phyloP scores from a whole-genome alignment of 2,888 invertebrate species.

The Ornithoptera alexandrae region DNA sequence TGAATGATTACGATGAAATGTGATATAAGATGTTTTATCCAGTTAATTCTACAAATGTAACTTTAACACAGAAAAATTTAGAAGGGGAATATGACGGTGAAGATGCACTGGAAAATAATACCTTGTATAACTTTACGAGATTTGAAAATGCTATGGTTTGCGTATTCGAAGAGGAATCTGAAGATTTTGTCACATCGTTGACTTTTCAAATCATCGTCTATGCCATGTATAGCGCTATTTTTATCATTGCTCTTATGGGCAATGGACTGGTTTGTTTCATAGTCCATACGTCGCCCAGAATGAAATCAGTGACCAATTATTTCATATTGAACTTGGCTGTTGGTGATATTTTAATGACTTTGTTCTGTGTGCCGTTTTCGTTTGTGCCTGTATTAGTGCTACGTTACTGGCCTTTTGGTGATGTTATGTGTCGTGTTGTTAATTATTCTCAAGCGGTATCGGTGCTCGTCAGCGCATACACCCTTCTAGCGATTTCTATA shows the following conservation, averaged over 20 bases:
- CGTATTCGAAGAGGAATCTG: slow-evolving; percentile 12
- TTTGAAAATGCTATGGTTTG: slow-evolving; percentile 12
- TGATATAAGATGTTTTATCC: slow-evolving; percentile 11
- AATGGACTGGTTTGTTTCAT: slow-evolving; percentile 93
- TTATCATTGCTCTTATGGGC: slow-evolving; percentile 84
- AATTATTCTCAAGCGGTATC: slow-evolving; percentile 90
- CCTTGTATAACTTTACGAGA: slow-evolving; percentile 13
- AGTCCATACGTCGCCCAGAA: slow-evolving; percentile 88
- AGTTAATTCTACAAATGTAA: slow-evolving; percentile 4
- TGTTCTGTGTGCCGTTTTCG: slow-evolving; percentile 94
- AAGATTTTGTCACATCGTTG: slow-evolving; percentile 53
- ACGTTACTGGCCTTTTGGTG: slow-evolving; percentile 94
- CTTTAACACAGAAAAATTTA: slow-evolving; percentile 2
- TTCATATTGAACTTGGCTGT: slow-evolving; percentile 94
- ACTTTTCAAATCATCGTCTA: slow-evolving; percentile 84
- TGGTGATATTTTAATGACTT: slow-evolving; percentile 93
- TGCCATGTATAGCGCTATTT: slow-evolving; percentile 85
- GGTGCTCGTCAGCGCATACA: slow-evolving; percentile 92
- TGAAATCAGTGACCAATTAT: slow-evolving; percentile 95
- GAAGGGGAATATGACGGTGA: background rate
- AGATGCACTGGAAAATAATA: background rate
- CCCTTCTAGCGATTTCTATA: slow-evolving; percentile 89
- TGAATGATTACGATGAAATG: background rate
- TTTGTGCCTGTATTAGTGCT: slow-evolving; percentile 89
- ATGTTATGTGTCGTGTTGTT: slow-evolving; percentile 88